These are phyloP conservation scores for Calameuta idolon DNA, from an alignment of 2,888 invertebrate genomes.

Conservation along the genomic window DNA sequence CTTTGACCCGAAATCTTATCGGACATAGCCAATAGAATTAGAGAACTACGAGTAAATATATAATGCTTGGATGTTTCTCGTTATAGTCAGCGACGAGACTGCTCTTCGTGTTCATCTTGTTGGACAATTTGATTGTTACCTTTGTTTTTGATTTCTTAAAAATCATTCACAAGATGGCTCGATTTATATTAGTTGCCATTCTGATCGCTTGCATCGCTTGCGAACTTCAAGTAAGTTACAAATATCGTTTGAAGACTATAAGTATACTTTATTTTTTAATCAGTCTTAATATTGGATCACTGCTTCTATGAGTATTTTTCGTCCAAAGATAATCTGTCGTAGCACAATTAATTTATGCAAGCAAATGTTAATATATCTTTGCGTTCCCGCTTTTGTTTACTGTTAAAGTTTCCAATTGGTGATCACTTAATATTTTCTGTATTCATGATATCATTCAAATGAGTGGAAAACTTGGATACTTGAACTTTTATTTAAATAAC, in stretches of 20 bases:
- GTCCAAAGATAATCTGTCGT: neutral
- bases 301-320: neutral
- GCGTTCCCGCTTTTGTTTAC: neutral
- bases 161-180: conserved; percentile 39
- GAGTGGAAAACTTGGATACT: neutral
- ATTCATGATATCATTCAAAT: neutral
- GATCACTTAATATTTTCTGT: neutral
- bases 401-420: neutral
- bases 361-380: neutral
- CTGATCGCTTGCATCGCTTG: conserved; percentile 38
- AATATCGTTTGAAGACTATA: neutral
- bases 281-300: neutral
- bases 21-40: neutral
- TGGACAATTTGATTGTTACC: conserved; percentile 15
- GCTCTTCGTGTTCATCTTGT: neutral
- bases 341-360: neutral
- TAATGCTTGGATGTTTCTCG: neutral
- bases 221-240: conserved; percentile 42
- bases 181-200: conserved; percentile 36
- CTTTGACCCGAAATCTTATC: neutral
- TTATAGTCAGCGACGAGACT: neutral
- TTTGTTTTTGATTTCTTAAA: neutral
- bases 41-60: neutral
- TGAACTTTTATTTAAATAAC: neutral
- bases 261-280: neutral